Conservation (phyloP, 1,140 invertebrate species). For the Helicoverpa zea region DNA sequence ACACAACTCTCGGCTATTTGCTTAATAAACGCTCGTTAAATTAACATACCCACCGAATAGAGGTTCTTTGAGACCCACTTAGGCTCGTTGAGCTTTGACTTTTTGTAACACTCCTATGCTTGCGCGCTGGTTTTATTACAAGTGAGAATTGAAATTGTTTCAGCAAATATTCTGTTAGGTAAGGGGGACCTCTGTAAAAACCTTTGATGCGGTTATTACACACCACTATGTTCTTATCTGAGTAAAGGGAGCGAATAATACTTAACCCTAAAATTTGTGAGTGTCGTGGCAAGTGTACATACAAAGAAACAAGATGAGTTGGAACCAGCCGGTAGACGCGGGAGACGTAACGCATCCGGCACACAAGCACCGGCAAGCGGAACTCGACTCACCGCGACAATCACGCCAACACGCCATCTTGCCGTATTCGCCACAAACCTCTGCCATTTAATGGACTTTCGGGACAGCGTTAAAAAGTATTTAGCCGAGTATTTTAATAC, state of each 20-base stretch:
- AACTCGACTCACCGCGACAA: constrained; percentile 64
- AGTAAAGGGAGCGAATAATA: constrained; percentile 32
- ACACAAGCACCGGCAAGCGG: constrained; percentile 60
- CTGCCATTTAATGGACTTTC: constrained; percentile 51
- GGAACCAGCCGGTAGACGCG: constrained; percentile 55
- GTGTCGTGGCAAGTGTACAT: constrained; percentile 50
- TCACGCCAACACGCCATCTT: constrained; percentile 62
- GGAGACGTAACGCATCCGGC: constrained; percentile 67
- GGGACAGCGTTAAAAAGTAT: constrained; percentile 44
- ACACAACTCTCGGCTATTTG: constrained; percentile 56
- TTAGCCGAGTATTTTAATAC: constrained; percentile 43
- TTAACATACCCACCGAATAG: constrained; percentile 55
- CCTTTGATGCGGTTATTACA: background rate
- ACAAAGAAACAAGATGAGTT: constrained; percentile 61
- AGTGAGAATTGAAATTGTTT: constrained; percentile 12
- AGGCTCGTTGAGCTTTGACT: constrained; percentile 37
- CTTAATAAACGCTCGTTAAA: constrained; percentile 58
- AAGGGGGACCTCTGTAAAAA: background rate
- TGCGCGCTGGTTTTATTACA: constrained; percentile 15
- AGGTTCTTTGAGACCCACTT: constrained; percentile 49
- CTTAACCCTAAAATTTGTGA: constrained; percentile 27
- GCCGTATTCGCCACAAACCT: constrained; percentile 50
- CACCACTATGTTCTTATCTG: background rate
- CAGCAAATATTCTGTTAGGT: background rate
- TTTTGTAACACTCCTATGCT: constrained; percentile 39